Conservation (phyloP, 2,113 vertebrate species). For the Scalopus aquaticus region DNA sequence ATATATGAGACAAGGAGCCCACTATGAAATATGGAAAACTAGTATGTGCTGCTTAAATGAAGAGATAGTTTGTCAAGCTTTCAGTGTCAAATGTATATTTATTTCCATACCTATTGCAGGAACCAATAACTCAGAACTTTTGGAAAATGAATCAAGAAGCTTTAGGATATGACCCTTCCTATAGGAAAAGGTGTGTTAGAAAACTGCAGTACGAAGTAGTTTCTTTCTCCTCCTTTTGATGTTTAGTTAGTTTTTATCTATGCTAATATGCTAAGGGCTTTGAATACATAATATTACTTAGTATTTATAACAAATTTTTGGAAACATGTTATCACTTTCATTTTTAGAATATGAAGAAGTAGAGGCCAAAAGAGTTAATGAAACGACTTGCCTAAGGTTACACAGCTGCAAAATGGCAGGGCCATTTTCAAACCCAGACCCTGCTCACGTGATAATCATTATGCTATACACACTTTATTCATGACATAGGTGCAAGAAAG, state of each 20-base stretch:
- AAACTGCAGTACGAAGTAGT: neutral
- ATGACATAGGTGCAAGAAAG: neutral
- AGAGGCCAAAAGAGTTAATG: neutral
- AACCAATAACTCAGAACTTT: neutral
- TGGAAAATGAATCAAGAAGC: neutral
- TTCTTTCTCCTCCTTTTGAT: neutral
- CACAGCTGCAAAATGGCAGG: neutral
- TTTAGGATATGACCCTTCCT: neutral
- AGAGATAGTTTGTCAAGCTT: neutral
- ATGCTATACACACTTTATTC: neutral
- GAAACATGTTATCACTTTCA: neutral
- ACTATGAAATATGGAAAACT: neutral
- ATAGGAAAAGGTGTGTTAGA: neutral
- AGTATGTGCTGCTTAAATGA: neutral
- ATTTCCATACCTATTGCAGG: neutral
- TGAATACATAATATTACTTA: neutral
- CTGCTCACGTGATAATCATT: neutral
- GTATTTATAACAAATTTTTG: neutral
- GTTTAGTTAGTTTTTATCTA: constrained; percentile 9
- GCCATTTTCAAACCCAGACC: neutral
- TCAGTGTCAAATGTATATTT: neutral
- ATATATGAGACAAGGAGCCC: neutral
- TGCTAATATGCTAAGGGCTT: neutral
- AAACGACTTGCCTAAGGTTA: neutral
- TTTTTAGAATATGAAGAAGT: neutral